These are phyloP conservation scores for Mesocricetus auratus DNA, from an alignment of 2,113 vertebrate species.

Conservation along the genomic window DNA sequence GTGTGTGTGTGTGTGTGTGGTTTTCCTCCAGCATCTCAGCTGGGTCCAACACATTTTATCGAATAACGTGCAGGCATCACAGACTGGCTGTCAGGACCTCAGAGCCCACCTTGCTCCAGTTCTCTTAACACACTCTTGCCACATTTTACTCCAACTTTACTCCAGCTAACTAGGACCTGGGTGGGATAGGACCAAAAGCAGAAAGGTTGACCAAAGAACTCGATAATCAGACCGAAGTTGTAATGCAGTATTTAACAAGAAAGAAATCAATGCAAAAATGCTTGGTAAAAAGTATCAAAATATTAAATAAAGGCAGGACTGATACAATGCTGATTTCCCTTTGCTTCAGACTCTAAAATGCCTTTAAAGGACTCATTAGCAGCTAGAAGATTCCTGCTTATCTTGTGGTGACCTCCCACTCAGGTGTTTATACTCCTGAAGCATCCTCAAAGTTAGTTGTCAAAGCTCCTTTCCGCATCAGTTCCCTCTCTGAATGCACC, in stretches of 20 bases:
- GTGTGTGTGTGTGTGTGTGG: too few relatives aligned
- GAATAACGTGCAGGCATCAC: background rate
- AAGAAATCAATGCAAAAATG: background rate
- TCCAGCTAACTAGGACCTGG: background rate
- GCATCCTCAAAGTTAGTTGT: constrained; percentile 30
- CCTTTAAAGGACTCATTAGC: background rate
- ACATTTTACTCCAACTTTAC: too few relatives aligned
- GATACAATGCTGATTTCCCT: background rate
- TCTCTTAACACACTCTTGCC: background rate
- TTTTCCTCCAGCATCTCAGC: background rate
- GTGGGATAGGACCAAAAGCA: background rate
- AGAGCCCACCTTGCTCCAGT: background rate
- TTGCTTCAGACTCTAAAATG: background rate
- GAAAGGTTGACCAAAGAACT: background rate
- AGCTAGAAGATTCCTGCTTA: too few relatives aligned
- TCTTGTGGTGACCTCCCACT: background rate
- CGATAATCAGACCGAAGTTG: background rate
- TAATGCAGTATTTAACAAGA: background rate
- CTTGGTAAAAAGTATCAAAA: background rate
- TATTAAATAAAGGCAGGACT: constrained; percentile 2
- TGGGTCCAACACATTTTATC: background rate
- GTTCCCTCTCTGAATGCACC: background rate
- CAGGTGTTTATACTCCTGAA: background rate
- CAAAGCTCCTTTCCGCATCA: background rate
- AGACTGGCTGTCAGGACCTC: background rate